These are phyloP conservation scores for Bursaphelenchus okinawaensis DNA, from an alignment of 2,888 invertebrate genomes.

Conservation along the genomic window DNA sequence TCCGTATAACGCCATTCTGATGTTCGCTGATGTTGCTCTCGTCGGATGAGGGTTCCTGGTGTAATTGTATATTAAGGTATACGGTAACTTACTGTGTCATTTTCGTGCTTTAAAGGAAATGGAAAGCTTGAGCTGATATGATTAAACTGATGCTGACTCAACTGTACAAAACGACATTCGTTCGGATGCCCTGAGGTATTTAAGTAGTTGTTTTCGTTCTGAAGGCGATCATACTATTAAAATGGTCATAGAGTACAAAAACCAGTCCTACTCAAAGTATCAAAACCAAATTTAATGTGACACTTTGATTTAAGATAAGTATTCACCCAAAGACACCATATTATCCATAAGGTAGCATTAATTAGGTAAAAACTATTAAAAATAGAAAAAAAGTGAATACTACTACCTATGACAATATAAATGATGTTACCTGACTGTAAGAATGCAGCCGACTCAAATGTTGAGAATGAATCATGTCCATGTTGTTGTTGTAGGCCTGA, in stretches of 20 bases:
- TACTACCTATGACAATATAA: too few relatives aligned
- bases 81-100: conserved; percentile 6
- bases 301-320: too few relatives aligned
- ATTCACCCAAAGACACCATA: too few relatives aligned
- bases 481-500: not conserved
- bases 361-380: too few relatives aligned
- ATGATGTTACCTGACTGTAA: conserved; percentile 7
- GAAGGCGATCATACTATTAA: not conserved
- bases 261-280: too few relatives aligned
- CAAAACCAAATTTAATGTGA: too few relatives aligned
- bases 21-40: conserved; percentile 18
- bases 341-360: too few relatives aligned
- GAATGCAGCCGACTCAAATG: conserved; percentile 7
- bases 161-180: conserved; percentile 18
- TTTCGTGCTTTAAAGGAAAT: conserved; percentile 15
- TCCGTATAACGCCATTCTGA: conserved; percentile 17
- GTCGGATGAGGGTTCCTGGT: conserved; percentile 18
- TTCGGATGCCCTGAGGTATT: conserved; percentile 9
- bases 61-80: not conserved
- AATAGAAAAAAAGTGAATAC: too few relatives aligned
- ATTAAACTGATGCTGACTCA: conserved; percentile 11
- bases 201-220: conserved; percentile 3
- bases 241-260: not conserved
- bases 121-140: conserved; percentile 8
- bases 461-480: not conserved